phyloP scores from a whole-genome alignment of 2,797 vertebrate species.

The Tachyglossus aculeatus region DNA sequence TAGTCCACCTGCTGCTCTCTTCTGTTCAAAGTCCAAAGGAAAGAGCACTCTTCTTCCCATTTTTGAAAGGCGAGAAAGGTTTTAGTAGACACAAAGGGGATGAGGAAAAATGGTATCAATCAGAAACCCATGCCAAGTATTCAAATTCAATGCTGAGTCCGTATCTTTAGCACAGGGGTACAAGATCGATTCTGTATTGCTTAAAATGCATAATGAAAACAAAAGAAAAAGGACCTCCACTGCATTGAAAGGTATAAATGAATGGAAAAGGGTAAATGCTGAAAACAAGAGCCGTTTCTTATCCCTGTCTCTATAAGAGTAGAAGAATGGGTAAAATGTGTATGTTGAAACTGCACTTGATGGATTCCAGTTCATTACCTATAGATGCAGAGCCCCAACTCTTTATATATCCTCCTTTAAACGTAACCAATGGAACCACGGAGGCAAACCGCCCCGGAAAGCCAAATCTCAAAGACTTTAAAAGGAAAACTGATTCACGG shows the following conservation, averaged over 20 bases:
- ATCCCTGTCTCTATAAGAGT: too few relatives aligned
- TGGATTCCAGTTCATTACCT: conserved; percentile 22
- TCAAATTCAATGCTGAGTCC: conserved; percentile 11
- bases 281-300: too few relatives aligned
- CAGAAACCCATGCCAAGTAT: conserved; percentile 3
- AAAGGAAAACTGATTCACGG: conserved; percentile 9
- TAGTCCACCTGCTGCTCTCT: background rate
- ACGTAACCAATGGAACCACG: background rate
- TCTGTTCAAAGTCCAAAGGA: background rate
- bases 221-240: conserved; percentile 2
- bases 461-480: conserved; percentile 33
- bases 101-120: conserved; percentile 24
- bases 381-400: background rate
- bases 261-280: conserved; percentile 17
- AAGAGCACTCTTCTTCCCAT: conserved; percentile 2
- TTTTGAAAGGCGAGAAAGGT: conserved; percentile 23
- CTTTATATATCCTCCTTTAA: background rate
- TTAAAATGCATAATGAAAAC: background rate
- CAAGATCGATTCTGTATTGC: background rate
- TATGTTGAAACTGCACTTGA: conserved; percentile 8
- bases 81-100: conserved; percentile 1
- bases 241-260: conserved; percentile 2
- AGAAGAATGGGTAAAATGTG: too few relatives aligned
- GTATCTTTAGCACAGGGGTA: conserved; percentile 1
- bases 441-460: conserved; percentile 14